phyloP scores from a whole-genome alignment of 2,113 vertebrate species.

The Eidolon helvum region DNA sequence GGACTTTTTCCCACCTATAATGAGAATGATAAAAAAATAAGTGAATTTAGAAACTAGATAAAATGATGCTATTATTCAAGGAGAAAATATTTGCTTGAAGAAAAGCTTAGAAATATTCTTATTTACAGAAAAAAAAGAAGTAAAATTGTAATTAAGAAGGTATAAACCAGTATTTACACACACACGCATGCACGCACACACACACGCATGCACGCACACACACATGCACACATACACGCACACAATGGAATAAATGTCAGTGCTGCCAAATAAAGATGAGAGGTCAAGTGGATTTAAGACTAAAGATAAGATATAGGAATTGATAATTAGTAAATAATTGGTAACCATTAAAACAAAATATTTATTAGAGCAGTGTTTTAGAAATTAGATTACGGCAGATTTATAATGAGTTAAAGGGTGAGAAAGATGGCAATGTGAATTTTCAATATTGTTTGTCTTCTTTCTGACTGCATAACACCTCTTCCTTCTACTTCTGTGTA shows the following conservation, averaged over 20 bases:
- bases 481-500: neutral
- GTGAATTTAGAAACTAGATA: neutral
- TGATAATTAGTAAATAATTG: neutral
- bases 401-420: neutral
- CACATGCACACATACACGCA: too few relatives aligned
- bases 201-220: too few relatives aligned
- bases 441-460: neutral
- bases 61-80: neutral
- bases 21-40: neutral
- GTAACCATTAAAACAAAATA: neutral
- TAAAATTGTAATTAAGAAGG: neutral
- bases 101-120: neutral
- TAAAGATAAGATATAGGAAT: neutral
- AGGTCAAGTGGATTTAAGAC: neutral
- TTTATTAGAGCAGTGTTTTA: neutral
- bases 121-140: neutral
- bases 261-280: neutral
- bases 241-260: neutral
- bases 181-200: neutral
- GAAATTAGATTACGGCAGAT: neutral
- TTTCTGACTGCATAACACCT: neutral
- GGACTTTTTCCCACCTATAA: neutral
- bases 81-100: neutral
- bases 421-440: neutral
- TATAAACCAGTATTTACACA: neutral